Base-by-base conservation (phyloP, 2,888 invertebrate species). In the Prosopocoilus inquinatus region DNA sequence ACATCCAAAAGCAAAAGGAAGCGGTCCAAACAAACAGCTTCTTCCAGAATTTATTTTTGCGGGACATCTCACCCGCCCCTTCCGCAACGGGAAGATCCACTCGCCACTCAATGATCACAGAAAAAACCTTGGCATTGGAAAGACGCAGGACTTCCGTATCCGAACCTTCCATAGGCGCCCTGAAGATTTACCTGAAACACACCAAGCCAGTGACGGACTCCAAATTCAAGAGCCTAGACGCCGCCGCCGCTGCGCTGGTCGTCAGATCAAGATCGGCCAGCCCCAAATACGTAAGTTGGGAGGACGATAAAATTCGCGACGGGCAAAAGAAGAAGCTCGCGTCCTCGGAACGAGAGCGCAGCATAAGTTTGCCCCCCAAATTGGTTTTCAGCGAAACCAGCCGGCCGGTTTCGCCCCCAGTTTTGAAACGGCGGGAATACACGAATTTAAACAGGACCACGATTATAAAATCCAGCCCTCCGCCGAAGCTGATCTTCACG, bases 151-250 rank as follows among this genome's bases (percentile, higher is more conserved):
- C 66, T 2, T 67, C 68, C 0, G 59, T 66, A 8, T 61, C 63
- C 7, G 57, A 57, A 32, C 85, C 86, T 51, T 82, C 84, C 7
- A 72, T 82, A 16, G 75, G 80, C 39, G 78, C 82, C 3, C 69
- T 86, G 59, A 86, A 84, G 68, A 80, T 85, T 33, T 90, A 89
- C 69, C 78, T 89, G 38, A 80, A 83, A 41, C 82, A 87, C 64
- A 85, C 87, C 60, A 85, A 84, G 67, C 88, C 90, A 3, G 89
- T 90, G 0, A 83, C 85, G 1, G 82, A 87, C 62, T 90, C 89
- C 1, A 85, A 86, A 65, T 90, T 90, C 72, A 83, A 83, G 66
- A 81, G 82, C 64, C 81, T 85, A 78, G 89, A 89, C 66, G 80
- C 66, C n/a, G 65, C 66, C 47, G n/a, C n/a, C n/a, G 5, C 5